phyloP scores from a whole-genome alignment of 2,113 vertebrate species.

The Mastomys natalensis region DNA sequence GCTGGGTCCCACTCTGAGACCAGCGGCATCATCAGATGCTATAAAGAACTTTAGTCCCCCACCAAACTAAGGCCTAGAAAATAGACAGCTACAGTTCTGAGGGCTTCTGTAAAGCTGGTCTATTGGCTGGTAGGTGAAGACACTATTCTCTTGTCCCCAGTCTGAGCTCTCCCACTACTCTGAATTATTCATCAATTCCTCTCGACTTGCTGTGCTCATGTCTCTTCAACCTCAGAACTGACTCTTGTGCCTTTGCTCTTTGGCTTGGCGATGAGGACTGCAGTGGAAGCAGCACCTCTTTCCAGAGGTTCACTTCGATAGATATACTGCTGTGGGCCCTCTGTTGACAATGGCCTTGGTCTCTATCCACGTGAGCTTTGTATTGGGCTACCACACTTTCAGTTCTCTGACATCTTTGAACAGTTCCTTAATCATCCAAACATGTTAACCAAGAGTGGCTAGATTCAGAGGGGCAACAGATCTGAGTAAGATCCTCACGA shows the following conservation, averaged over 20 bases:
- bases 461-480: neutral
- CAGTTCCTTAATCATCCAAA: neutral
- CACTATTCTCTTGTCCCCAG: neutral
- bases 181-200: neutral
- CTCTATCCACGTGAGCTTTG: neutral
- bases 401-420: neutral
- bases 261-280: neutral
- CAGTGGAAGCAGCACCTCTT: neutral
- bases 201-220: neutral
- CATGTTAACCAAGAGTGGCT: neutral
- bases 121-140: neutral
- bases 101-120: neutral
- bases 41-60: neutral
- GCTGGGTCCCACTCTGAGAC: neutral
- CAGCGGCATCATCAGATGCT: neutral
- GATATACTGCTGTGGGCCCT: neutral
- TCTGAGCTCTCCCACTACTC: neutral
- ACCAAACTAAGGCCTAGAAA: neutral
- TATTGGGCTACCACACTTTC: neutral
- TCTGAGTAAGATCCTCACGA: neutral
- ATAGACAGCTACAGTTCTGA: neutral
- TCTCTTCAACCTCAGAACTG: neutral
- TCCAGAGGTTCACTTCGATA: neutral
- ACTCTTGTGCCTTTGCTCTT: neutral
- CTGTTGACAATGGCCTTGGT: neutral